A percentile compares a stretch with the other conserved stretches of the same genome.
Conservation (phyloP, 2,888 invertebrate genomes). For the Leptothorax acervorum region DNA sequence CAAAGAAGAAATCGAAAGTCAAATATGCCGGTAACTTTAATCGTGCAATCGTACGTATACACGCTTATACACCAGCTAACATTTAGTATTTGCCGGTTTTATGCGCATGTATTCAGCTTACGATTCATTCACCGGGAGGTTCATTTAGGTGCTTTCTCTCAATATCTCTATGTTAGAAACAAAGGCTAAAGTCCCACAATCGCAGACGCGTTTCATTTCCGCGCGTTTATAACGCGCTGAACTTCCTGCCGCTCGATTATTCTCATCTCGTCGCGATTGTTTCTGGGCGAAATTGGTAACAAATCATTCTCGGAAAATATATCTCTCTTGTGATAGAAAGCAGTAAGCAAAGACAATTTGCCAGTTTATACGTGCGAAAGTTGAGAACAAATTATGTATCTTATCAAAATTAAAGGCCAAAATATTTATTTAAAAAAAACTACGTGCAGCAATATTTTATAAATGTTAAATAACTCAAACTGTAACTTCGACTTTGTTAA, state of each 20-base stretch:
- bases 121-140: slow-evolving; percentile 17
- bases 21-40: slow-evolving; percentile 20
- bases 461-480: background rate
- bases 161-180: slow-evolving; percentile 23
- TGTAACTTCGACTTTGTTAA: background rate
- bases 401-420: background rate
- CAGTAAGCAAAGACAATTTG: background rate
- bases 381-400: background rate
- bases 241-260: slow-evolving; percentile 20
- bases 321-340: background rate
- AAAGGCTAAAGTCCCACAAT: slow-evolving; percentile 30
- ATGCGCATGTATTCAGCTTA: slow-evolving; percentile 6
- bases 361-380: background rate
- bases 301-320: slow-evolving; percentile 18
- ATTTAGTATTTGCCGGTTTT: slow-evolving; percentile 38
- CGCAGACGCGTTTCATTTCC: slow-evolving; percentile 27
- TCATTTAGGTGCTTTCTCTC: slow-evolving; percentile 49
- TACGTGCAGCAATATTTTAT: background rate
- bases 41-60: background rate
- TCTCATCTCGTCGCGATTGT: slow-evolving; percentile 19
- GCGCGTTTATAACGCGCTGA: slow-evolving; percentile 6
- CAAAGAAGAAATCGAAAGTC: slow-evolving; percentile 41
- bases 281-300: slow-evolving; percentile 11
- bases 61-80: background rate
- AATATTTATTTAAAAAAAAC: background rate